Evolutionary conservation across 2,888 invertebrate genomes (phyloP).

Genomic region (Steinernema scapterisci): DNA sequence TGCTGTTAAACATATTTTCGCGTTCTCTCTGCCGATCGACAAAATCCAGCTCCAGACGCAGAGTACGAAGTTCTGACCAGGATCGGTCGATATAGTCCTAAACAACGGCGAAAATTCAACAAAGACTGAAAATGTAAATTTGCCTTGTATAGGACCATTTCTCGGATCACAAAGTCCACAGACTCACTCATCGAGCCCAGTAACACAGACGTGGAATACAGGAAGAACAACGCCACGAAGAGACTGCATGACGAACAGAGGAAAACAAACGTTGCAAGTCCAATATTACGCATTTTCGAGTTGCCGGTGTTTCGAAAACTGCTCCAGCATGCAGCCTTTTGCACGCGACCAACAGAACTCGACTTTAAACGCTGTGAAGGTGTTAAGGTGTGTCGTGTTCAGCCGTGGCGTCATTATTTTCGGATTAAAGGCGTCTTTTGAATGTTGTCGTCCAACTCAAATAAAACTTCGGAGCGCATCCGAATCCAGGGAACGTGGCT

Average conservation of each 20-base stretch:
- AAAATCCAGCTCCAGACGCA: background rate
- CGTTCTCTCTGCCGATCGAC: background rate
- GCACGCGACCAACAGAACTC: background rate
- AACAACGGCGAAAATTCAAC: background rate
- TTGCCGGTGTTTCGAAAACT: background rate
- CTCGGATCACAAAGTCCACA: background rate
- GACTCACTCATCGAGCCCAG: background rate
- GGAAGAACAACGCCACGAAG: background rate
- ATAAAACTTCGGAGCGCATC: background rate
- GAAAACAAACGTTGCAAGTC: background rate
- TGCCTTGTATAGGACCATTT: background rate
- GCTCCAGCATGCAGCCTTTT: background rate
- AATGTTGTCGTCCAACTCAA: background rate
- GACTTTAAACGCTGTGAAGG: conserved; percentile 2
- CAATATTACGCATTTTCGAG: background rate
- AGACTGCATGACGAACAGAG: background rate
- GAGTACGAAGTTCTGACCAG: background rate
- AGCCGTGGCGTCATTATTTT: conserved; percentile 9
- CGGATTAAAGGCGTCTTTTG: conserved; percentile 8
- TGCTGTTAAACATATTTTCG: conserved; percentile 10
- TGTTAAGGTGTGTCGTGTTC: background rate
- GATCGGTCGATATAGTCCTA: background rate
- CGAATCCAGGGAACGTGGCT: background rate
- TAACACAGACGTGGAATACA: background rate
- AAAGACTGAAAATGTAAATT: no score